Conservation (phyloP, 2,113 vertebrate species). For the Hippocampus barbouri region DNA sequence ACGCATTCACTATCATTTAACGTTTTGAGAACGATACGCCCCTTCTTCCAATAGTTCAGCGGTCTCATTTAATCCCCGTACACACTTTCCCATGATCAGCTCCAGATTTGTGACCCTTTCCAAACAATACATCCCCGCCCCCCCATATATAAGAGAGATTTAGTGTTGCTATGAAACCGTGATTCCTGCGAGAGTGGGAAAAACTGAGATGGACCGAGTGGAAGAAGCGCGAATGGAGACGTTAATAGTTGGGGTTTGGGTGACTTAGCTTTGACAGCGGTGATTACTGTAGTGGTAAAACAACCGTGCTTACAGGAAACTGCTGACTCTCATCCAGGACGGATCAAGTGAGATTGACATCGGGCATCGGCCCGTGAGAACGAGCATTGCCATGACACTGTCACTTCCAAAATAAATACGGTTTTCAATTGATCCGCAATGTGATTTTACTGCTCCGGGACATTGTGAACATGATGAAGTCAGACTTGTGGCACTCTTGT, state of each 20-base stretch:
- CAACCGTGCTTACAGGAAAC: constrained; percentile 58
- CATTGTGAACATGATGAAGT: constrained; percentile 1
- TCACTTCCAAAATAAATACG: constrained; percentile 5
- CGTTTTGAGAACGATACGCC: background rate
- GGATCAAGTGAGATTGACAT: constrained; percentile 22
- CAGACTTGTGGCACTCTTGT: background rate
- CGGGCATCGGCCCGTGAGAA: constrained; percentile 19
- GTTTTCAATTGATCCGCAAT: background rate
- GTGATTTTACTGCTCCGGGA: background rate
- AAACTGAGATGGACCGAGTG: constrained; percentile 51
- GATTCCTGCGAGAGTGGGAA: constrained; percentile 36
- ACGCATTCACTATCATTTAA: background rate
- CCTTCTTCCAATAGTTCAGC: background rate
- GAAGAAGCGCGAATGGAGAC: constrained; percentile 46
- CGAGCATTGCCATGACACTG: constrained; percentile 8
- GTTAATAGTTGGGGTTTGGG: constrained; percentile 42
- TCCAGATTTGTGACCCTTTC: constrained; percentile 49
- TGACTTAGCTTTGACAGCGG: constrained; percentile 45
- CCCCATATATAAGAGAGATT: constrained; percentile 38
- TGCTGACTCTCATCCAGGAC: constrained; percentile 45
- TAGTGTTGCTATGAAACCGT: constrained; percentile 35
- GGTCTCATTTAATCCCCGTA: constrained; percentile 35
- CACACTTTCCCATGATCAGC: constrained; percentile 37
- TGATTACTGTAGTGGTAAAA: constrained; percentile 50
- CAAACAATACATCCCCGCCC: constrained; percentile 50